phyloP scores from a whole-genome alignment of 2,113 vertebrate species.

The Machaerirhynchus nigripectus region DNA sequence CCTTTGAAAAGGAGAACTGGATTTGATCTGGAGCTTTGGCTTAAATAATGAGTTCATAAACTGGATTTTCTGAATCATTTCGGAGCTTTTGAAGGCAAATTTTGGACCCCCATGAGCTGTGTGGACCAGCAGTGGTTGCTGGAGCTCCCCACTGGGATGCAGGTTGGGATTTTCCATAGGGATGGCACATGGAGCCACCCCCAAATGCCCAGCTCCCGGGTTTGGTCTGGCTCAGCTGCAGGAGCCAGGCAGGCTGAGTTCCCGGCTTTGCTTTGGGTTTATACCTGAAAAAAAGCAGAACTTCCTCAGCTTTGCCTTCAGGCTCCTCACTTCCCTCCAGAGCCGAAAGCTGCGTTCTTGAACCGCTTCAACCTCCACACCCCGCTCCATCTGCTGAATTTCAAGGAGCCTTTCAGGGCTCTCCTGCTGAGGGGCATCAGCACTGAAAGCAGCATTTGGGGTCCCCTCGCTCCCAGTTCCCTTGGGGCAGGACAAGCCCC shows the following conservation, averaged over 20 bases:
- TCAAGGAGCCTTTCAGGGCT: constrained; percentile 12
- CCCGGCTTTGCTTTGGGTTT: not conserved
- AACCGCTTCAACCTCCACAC: not conserved
- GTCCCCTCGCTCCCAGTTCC: constrained; percentile 9
- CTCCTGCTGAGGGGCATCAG: constrained; percentile 5
- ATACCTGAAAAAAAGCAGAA: not conserved
- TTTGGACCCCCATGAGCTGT: not conserved
- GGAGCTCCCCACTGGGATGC: not conserved
- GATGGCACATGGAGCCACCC: rapidly evolving
- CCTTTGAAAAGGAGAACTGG: not conserved
- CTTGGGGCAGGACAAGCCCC: not conserved
- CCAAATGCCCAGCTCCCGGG: too few species aligned
- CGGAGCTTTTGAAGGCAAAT: not conserved
- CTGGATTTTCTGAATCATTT: not conserved
- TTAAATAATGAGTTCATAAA: not conserved
- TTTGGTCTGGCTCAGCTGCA: not conserved
- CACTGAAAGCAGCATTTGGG: not conserved
- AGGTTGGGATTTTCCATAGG: rapidly evolving
- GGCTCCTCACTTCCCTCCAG: not conserved
- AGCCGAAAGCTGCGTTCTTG: not conserved
- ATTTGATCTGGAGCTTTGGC: not conserved
- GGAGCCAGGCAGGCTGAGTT: not conserved
- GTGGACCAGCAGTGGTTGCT: not conserved
- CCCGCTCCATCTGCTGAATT: not conserved
- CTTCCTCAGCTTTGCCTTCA: not conserved